Evolutionary conservation across 2,797 vertebrate species (phyloP), one percentile per base, ranked within the genome.

Genomic region (Tragopan temminckii): DNA sequence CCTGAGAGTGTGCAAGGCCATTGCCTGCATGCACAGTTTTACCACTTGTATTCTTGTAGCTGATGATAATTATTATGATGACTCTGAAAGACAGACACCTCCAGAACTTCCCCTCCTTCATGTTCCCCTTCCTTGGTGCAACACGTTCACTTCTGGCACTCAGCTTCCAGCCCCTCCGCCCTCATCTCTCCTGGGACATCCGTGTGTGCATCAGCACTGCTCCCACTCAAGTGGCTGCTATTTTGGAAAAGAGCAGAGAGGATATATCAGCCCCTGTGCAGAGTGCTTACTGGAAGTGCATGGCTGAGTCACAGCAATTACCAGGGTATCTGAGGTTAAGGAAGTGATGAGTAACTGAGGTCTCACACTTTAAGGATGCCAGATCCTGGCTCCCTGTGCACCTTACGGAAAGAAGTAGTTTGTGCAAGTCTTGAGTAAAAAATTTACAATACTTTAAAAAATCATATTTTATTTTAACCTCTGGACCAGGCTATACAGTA

Each of bases 241-340:
- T 96, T 96, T 94, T 93, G 94, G 95, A 94, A 87, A 72, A 84
- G 91, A 94, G 85, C 70, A 84, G 88, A 78, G 48, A 92, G 77
- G 52, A 57, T 95, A 57, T 95, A 94, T 86, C 93, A 69, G 89
- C 38, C 89, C 45, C 85, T 86, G 43, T 59, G 55, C 59, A 69
- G 57, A 93, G 82, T 2, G 17, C 85, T 96, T 96, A 96, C 94
- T 96, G 96, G 91, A 96, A 96, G 85, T 77, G 94, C 70, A 67
- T 96, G 81, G 42, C 78, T 96, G 96, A 96, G 82, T 96, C 96
- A 96, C 43, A 84, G 88, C 94, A 96, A 93, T 96, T 94, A 94
- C 94, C 88, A 74, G 90, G 85, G 80, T 86, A 94, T 94, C 88
- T 94, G 89, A 96, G 95, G 96, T 96, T 96, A 94, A 94, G 94